Evolutionary conservation across 2,797 vertebrate species (phyloP).

Genomic region (Zalophus californianus): DNA sequence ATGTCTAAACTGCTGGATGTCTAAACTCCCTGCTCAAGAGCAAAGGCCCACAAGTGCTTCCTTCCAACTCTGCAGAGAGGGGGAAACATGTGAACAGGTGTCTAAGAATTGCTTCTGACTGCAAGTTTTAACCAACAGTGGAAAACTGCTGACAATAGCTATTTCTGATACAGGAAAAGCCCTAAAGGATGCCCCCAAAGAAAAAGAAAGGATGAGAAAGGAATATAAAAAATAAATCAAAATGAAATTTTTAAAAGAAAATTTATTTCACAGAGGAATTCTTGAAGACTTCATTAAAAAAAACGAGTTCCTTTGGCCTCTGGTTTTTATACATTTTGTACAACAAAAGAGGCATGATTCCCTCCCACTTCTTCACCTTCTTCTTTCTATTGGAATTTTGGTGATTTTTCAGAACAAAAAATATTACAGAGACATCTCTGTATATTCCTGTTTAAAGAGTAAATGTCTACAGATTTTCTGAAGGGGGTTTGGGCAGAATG

Average conservation of each 20-base stretch:
- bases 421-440: slow-evolving; percentile 38
- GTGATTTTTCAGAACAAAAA: slow-evolving; percentile 37
- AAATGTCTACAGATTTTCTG: slow-evolving; percentile 38
- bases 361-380: neutral
- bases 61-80: neutral
- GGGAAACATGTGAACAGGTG: neutral
- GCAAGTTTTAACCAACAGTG: slow-evolving; percentile 22
- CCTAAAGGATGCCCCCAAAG: slow-evolving; percentile 34
- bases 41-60: neutral
- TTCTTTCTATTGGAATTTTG: slow-evolving; percentile 42
- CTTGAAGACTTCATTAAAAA: slow-evolving; percentile 55
- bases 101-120: neutral
- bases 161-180: slow-evolving; percentile 56
- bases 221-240: slow-evolving; percentile 77
- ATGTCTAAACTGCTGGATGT: neutral
- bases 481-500: slow-evolving; percentile 10
- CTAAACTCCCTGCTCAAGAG: neutral
- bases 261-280: slow-evolving; percentile 72
- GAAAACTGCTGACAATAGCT: slow-evolving; percentile 62
- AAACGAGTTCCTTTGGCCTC: slow-evolving; percentile 65
- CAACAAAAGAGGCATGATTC: neutral
- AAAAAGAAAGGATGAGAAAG: slow-evolving; percentile 50
- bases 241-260: slow-evolving; percentile 70
- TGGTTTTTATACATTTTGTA: slow-evolving; percentile 48
- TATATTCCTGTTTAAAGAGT: slow-evolving; percentile 41